Evolutionary conservation across 1,140 invertebrate genomes (phyloP), one percentile per base, ranked within the genome.

Genomic region (Dermatophagoides farinae): DNA sequence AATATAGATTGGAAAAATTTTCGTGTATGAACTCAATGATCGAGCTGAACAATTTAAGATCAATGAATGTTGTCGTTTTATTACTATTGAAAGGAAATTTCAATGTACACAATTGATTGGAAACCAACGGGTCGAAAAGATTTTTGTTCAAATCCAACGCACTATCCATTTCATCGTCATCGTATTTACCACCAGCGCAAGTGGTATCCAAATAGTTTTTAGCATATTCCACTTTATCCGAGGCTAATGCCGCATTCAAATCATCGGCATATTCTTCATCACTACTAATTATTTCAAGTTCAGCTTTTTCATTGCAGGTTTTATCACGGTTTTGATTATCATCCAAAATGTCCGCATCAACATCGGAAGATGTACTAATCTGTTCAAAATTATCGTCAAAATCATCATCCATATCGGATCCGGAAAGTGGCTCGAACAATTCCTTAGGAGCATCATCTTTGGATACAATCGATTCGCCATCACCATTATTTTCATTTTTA

Each of bases 251-350:
- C 23, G 53, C 53, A 20, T 55, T 38, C 31, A 55, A 55, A 12
- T 65, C 61, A 57, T 57, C 50, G 55, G 60, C 37, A 65, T 60
- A 49, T 25, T 70, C 67, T 44, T 66, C 62, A 37, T 69, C 65
- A 62, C 68, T 66, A 38, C 67, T 63, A 57, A 66, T 67, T 16
- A 67, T 62, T 47, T 65, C 66, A 20, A 70, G 37, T 25, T 53
- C 22, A 53, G 20, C 37, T 31, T 8, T 14, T 53, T 4, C 31
- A 53, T 25, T 31, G 4, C 12, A 14, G n/a, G 41, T 43, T 18
- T 16, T 43, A 5, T 43, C 41, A 16, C 12, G 2, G 11, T 14
- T 20, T 52, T 25, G 14, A 55, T 39, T 31, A 39, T 12, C 53
- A 39, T 55, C 53, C 14, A 14, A 25, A 39, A 39, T 55, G 25